phyloP scores from a whole-genome alignment of 2,888 invertebrate species.

The Nomada ferruginata region DNA sequence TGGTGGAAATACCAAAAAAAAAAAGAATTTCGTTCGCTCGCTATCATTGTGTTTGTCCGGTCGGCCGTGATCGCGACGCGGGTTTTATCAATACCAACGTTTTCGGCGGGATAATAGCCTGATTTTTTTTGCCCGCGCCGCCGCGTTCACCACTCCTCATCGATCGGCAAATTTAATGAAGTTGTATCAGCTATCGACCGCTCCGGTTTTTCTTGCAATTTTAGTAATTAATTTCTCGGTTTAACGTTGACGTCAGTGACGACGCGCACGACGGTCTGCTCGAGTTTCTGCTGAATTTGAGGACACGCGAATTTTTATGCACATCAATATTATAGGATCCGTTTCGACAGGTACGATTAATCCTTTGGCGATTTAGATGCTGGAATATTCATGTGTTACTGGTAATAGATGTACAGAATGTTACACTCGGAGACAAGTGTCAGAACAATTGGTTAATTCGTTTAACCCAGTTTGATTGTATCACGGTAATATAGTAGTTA shows the following conservation, averaged over 20 bases:
- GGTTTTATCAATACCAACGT: conserved; percentile 60
- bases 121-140: conserved; percentile 51
- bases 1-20: not conserved
- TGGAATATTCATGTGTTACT: too few species aligned
- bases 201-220: conserved; percentile 45
- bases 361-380: too few species aligned
- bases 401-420: too few species aligned
- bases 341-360: too few species aligned
- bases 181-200: conserved; percentile 54
- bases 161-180: conserved; percentile 60
- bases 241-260: conserved; percentile 41
- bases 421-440: too few species aligned
- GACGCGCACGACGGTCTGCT: not conserved
- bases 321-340: not conserved
- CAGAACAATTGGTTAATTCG: too few species aligned
- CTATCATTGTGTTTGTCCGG: conserved; percentile 57
- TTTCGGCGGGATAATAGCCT: conserved; percentile 60
- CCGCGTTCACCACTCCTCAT: conserved; percentile 46
- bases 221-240: conserved; percentile 58
- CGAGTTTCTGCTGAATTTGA: not conserved
- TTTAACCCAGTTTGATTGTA: too few species aligned
- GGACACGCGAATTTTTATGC: not conserved
- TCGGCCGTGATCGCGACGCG: conserved; percentile 56
- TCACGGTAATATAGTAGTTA: too few species aligned
- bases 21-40: conserved; percentile 53